Base-by-base conservation (phyloP, 2,888 invertebrate species). In the Nemotelus pantherinus region DNA sequence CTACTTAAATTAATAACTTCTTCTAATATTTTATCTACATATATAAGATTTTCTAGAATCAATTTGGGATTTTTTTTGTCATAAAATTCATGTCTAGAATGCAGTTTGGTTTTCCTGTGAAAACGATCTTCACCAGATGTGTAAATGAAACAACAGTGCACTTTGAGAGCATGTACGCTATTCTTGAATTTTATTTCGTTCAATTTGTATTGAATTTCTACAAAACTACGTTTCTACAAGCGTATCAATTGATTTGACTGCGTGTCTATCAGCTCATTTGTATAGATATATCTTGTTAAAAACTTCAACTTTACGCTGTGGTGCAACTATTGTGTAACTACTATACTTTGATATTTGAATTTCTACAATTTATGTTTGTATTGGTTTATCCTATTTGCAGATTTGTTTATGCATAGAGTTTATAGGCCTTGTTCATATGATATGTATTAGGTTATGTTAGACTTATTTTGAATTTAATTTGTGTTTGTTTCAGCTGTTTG, bases 361-460 rank as follows among this genome's bases (percentile, higher is more conserved):
- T 41, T n/a, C 4, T 39, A 41, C 9, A 39, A 63, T 9, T 63
- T n/a, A 63, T 63, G 44, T 39, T 7, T 41, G 44, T 9, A 41
- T 25, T 63, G 7, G 63, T 65, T 50, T 50, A 9, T 68, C 39
- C 9, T 47, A 9, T 25, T 25, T 25, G 25, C 25, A 25, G 25
- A 25, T 25, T 25, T 48, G 53, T 39, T 50, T 67, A 10, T 39
- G 39, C 48, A 68, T 10, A 50, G 50, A 68, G n/a, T 68, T 3
- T 48, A 48, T 74, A 74, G 74, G 74, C 74, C 74, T 63, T 74
- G 25, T 25, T 63, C 25, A 41, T 6, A 63, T 74, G 74, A 74
- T 74, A 74, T 74, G 74, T 74, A 60, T 74, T 45, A 25, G 48
- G 3, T 74, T 5, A 72, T 25, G 60, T 25, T 44, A 53, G 39